A percentile compares a stretch with the other conserved stretches of the same genome.
Evolutionary conservation across 2,888 invertebrate species (phyloP).

Genomic region (Rugalucina vietnamica): DNA sequence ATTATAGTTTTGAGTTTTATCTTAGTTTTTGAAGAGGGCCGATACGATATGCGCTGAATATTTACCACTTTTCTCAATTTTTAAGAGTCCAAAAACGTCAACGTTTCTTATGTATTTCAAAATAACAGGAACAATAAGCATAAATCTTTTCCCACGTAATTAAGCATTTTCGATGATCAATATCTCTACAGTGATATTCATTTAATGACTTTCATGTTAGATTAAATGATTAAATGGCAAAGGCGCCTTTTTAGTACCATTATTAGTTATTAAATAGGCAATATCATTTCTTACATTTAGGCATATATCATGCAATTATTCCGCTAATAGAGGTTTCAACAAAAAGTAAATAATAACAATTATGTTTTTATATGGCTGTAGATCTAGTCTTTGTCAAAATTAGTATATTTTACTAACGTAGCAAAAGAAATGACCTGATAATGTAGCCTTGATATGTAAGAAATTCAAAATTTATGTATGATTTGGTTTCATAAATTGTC

Average conservation of each 20-base stretch:
- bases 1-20: too few relatives aligned
- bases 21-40: too few relatives aligned
- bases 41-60: too few relatives aligned
- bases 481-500: background rate
- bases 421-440: background rate
- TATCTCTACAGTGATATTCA: too few relatives aligned
- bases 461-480: background rate
- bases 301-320: background rate
- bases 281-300: background rate
- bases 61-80: too few relatives aligned
- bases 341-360: background rate
- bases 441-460: background rate
- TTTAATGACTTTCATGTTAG: background rate
- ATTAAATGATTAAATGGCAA: background rate
- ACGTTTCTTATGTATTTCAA: too few relatives aligned
- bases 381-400: background rate
- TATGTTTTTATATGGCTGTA: background rate
- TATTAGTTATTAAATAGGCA: background rate
- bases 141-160: too few relatives aligned
- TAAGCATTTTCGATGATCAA: too few relatives aligned
- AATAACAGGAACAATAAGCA: too few relatives aligned
- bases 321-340: background rate
- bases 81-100: too few relatives aligned
- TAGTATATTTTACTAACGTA: background rate
- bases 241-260: background rate